Percentiles rank a stretch among this genome's conserved stretches.
Conservation (phyloP, 2,113 vertebrate genomes). For the Parotia lawesii region DNA sequence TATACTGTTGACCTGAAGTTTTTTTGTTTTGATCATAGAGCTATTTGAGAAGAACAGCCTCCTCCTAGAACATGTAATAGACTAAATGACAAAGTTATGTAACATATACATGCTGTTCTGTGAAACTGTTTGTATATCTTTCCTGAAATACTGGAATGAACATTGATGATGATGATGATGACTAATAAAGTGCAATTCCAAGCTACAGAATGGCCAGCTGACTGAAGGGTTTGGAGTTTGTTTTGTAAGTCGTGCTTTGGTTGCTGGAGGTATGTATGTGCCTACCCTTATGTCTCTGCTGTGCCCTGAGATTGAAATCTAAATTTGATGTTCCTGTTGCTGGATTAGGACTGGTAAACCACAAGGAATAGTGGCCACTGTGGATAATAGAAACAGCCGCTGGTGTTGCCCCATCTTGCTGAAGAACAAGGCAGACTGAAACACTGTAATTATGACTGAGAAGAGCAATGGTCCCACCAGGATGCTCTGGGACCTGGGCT, state of each 20-base stretch:
- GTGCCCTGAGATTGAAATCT: background rate
- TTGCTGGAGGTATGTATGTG: background rate
- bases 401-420: background rate
- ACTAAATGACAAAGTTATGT: background rate
- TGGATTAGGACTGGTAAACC: background rate
- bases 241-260: background rate
- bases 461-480: accelerated
- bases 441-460: background rate
- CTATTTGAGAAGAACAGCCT: background rate
- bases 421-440: background rate
- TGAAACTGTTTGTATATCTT: background rate
- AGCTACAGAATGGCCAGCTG: background rate
- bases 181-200: background rate
- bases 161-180: background rate
- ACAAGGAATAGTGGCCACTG: background rate
- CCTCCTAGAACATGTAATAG: background rate
- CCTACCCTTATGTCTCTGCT: background rate
- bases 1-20: background rate
- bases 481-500: background rate
- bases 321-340: background rate
- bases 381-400: no score
- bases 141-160: background rate
- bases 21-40: background rate
- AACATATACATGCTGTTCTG: background rate
- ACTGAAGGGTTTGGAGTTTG: background rate